A percentile compares a stretch with the other conserved stretches of the same genome.
Evolutionary conservation across 2,113 vertebrate species (phyloP).

Genomic region (Cavia aperea): DNA sequence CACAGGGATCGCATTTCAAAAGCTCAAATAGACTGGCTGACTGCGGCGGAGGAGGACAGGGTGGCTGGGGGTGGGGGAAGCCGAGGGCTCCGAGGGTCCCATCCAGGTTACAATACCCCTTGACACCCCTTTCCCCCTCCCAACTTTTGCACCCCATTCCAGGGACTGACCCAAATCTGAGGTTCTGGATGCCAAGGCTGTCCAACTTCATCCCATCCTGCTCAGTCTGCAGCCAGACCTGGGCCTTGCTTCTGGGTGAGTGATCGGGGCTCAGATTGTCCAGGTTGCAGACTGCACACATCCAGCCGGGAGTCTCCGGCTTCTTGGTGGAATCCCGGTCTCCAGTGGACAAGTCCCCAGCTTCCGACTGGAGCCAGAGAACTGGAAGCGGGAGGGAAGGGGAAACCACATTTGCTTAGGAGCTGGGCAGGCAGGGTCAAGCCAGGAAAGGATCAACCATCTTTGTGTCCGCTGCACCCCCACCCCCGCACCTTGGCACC

Average conservation of each 20-base stretch:
- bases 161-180: not conserved
- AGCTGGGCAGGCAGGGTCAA: not conserved
- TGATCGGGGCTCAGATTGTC: not conserved
- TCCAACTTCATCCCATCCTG: not conserved
- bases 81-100: rapidly evolving
- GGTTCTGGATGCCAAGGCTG: rapidly evolving
- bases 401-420: not conserved
- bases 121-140: not conserved
- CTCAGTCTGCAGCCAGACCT: not conserved
- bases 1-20: conserved; percentile 57
- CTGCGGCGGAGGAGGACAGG: not conserved
- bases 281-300: rapidly evolving
- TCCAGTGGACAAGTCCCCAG: not conserved
- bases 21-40: not conserved
- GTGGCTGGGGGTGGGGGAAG: not conserved
- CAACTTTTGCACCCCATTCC: not conserved
- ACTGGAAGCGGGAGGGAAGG: not conserved
- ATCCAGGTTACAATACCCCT: not conserved
- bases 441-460: not conserved
- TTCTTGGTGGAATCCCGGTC: not conserved
- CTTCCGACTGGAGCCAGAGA: not conserved
- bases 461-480: too few relatives aligned
- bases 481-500: not conserved
- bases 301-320: rapidly evolving
- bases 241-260: not conserved